Conservation (phyloP, 1,140 invertebrate species). For the Argopecten irradians region DNA sequence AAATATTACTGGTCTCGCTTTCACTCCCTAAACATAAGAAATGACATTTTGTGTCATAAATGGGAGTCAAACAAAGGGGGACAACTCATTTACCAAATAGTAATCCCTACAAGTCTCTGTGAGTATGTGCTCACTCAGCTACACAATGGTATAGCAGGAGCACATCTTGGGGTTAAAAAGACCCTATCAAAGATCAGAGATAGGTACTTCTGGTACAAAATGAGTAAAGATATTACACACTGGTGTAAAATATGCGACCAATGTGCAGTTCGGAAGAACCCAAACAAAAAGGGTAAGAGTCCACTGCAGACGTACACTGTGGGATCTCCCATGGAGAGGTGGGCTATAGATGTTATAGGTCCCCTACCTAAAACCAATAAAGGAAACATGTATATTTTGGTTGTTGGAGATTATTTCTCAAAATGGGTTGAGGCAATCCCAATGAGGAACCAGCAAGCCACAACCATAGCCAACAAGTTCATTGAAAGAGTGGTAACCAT, state of each 20-base stretch:
- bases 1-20: constrained; percentile 31
- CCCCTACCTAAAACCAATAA: constrained; percentile 37
- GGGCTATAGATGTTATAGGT: constrained; percentile 40
- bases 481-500: constrained; percentile 66
- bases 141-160: constrained; percentile 32
- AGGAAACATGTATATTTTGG: constrained; percentile 64
- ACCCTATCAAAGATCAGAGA: constrained; percentile 36
- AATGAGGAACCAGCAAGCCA: constrained; percentile 54
- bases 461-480: constrained; percentile 68
- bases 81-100: constrained; percentile 8
- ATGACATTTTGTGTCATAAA: constrained; percentile 30
- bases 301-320: constrained; percentile 43
- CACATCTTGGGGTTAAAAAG: constrained; percentile 32
- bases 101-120: constrained; percentile 26
- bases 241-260: constrained; percentile 41
- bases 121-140: constrained; percentile 6
- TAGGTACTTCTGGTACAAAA: constrained; percentile 31
- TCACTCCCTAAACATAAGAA: constrained; percentile 26
- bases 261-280: constrained; percentile 30
- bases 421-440: constrained; percentile 56
- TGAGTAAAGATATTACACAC: constrained; percentile 33
- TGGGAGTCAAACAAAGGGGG: no score
- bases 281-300: constrained; percentile 21
- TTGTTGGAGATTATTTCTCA: constrained; percentile 60
- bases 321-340: constrained; percentile 30